Evolutionary conservation across 2,113 vertebrate species (phyloP).

Genomic region (Prionailurus viverrinus): DNA sequence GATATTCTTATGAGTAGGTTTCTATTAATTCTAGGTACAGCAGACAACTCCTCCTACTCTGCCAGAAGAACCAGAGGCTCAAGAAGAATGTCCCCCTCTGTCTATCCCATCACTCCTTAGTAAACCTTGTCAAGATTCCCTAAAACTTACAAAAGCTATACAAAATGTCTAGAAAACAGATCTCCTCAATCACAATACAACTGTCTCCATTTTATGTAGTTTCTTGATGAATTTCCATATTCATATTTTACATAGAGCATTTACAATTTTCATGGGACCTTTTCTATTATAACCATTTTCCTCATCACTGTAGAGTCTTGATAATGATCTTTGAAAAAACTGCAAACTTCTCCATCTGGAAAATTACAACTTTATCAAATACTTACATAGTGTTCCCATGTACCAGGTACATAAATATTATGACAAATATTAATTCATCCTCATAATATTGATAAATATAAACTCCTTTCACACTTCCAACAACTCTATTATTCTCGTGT

Average conservation of each 20-base stretch:
- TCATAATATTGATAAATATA: constrained; percentile 11
- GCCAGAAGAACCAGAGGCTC: not conserved
- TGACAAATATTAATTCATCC: not conserved
- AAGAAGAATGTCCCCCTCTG: not conserved
- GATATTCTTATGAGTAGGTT: not conserved
- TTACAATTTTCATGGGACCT: not conserved
- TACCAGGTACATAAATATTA: not conserved
- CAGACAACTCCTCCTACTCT: not conserved
- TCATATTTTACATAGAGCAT: constrained; percentile 3
- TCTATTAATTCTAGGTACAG: not conserved
- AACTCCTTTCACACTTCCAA: not conserved
- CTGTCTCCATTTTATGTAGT: not conserved
- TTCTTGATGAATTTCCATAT: not conserved
- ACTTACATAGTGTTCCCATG: not conserved
- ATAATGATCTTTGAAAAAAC: constrained; percentile 35
- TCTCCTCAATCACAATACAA: not conserved
- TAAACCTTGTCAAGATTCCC: not conserved
- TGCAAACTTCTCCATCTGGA: not conserved
- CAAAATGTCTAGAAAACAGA: not conserved
- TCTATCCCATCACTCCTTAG: not conserved
- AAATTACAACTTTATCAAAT: constrained; percentile 27
- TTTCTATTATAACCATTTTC: constrained; percentile 35
- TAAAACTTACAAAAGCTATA: not conserved
- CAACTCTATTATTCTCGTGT: not conserved
- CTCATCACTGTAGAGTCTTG: not conserved